Evolutionary conservation across 1,140 invertebrate species (phyloP), one percentile per base, ranked within the genome.

Genomic region (Neodiprion virginianus): DNA sequence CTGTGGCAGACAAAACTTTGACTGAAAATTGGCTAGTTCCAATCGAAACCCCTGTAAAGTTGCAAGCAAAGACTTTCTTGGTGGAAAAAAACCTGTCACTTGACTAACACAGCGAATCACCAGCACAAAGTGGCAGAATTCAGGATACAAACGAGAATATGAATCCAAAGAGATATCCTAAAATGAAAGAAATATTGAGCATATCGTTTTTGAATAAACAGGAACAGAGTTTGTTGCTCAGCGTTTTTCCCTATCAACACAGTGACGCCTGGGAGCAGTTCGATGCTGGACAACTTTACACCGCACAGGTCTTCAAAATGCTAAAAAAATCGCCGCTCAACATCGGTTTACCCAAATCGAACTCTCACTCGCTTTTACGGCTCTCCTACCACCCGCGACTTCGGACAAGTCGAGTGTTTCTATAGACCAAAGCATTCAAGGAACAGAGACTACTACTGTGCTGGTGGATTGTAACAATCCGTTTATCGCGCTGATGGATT

Each of bases 301-400:
- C 82, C 79, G 14, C 79, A 82, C 77, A 77, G 82, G 40, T 78
- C 79, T 4, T 79, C 23, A 83, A 83, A 49, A 83, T 80, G 7
- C 82, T 80, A 1, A 77, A 75, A 75, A 82, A 78, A 72, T 83
- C 80, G 10, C 82, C 82, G 23, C 67, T 77, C 28, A 80, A 81
- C 76, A 61, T 81, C 5, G 79, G 78, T 14, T 83, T 80, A 48
- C 82, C 82, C 17, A 83, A 83, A 66, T 78, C 78, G 14, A 79
- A 80, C 67, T 72, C 79, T 0, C 61, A 74, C 0, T 66, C 72
- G 11, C 72, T 79, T 21, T 23, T 76, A 8, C 71, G 76, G 14
- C 12, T 77, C 12, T 77, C 76, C 1, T 82, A 79, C 80, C 79
- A 3, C 76, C 80, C 7, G 50, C 76, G 2, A 68, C 75, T 5